These are phyloP conservation scores for Taxidea taxus DNA, from an alignment of 2,113 vertebrate genomes.

Conservation along the genomic window DNA sequence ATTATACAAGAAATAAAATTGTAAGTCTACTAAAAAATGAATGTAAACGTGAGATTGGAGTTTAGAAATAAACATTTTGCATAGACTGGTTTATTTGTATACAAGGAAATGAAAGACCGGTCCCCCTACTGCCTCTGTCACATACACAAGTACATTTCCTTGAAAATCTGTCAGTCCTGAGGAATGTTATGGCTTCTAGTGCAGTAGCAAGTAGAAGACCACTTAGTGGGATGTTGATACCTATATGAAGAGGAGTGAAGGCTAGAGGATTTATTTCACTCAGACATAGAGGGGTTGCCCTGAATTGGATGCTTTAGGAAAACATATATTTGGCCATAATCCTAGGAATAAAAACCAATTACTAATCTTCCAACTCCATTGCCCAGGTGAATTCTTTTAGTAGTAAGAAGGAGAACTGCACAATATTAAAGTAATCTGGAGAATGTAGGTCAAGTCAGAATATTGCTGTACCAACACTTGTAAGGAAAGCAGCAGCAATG, in stretches of 20 bases:
- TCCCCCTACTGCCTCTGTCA: accelerated
- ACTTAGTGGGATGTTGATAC: background rate
- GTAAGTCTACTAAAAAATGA: background rate
- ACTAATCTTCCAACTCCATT: slow-evolving; percentile 56
- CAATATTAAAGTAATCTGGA: slow-evolving; percentile 62
- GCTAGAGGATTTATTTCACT: slow-evolving; percentile 8
- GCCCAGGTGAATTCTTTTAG: slow-evolving; percentile 36
- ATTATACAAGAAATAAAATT: background rate
- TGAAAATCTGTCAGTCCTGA: background rate
- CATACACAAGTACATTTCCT: background rate
- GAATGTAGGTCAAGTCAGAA: slow-evolving; percentile 71
- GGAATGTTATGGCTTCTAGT: background rate
- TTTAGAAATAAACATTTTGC: background rate
- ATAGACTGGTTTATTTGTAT: background rate
- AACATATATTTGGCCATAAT: slow-evolving; percentile 45
- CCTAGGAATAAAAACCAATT: slow-evolving; percentile 61
- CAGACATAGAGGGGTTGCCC: background rate
- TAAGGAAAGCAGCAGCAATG: slow-evolving; percentile 48
- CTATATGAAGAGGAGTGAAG: background rate
- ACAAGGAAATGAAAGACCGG: background rate
- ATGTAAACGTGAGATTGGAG: background rate
- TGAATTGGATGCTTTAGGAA: slow-evolving; percentile 12
- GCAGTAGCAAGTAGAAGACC: background rate
- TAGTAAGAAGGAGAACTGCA: slow-evolving; percentile 48
- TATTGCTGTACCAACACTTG: slow-evolving; percentile 70